Base-by-base conservation (phyloP, 1,140 invertebrate genomes). In the Drosophila erecta region DNA sequence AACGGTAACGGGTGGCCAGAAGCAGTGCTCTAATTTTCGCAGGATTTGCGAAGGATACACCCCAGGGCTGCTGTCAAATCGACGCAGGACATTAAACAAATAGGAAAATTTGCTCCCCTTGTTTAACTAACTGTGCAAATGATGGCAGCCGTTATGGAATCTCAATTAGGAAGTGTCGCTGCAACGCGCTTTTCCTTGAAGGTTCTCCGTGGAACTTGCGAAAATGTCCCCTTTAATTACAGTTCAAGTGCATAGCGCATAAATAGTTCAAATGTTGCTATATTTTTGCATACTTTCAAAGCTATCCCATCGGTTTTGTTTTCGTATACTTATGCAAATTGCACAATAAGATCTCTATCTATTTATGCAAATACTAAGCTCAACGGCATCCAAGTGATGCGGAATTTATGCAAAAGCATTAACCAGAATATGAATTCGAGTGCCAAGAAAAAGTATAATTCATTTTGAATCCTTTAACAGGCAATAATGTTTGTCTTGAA, bases 71-170 rank as follows among this genome's bases (percentile, higher is more conserved):
- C 66, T 54, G 81, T 65, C 69, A 72, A 79, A 73, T 62, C 57
- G 76, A 62, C 73, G 56, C 76, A 60, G 47, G 57, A 71, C 79
- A 83, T 76, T 87, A 79, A 79, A 58, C 69, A 86, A 86, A 86
- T 83, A 87, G 59, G 46, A 86, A 79, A 79, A 61, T 67, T 71
- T 43, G 46, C 58, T 30, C 15, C 41, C 20, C 35, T 49, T 86
- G 81, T 83, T 86, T 86, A 87, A 86, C 81, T 87, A 86, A 89
- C 84, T 86, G 83, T 83, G 76, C 76, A 89, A 86, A 83, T 65
- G 66, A 66, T 76, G 65, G 60, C 43, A 62, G 38, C 75, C 64
- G 44, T 64, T 49, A 71, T 76, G 35, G 83, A 86, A 87, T 86
- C 76, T 87, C 75, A 86, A 86, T 86, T 86, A 86, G 83, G 44